Conservation (phyloP, 2,888 invertebrate genomes). For the Aplocera efformata region DNA sequence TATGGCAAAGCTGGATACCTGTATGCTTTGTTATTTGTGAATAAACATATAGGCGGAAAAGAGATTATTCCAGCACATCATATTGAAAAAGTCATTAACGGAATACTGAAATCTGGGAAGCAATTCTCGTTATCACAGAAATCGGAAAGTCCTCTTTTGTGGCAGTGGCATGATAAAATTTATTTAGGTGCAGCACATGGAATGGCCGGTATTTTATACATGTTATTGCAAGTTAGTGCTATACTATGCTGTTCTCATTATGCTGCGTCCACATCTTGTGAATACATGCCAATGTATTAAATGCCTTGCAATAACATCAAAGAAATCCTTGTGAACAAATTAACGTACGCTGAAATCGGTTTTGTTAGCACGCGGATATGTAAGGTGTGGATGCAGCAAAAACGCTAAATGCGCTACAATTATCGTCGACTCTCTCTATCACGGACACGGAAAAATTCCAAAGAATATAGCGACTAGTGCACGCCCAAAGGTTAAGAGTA, state of each 20-base stretch:
- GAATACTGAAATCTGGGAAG: slow-evolving; percentile 83
- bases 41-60: slow-evolving; percentile 80
- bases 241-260: not conserved
- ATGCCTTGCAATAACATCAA: no score
- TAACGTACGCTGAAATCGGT: no score
- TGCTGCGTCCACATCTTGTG: no score
- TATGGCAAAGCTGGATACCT: slow-evolving; percentile 93
- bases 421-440: no score
- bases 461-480: no score
- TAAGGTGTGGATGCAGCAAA: no score
- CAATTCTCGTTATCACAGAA: slow-evolving; percentile 75
- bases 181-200: slow-evolving; percentile 96
- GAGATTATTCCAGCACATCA: slow-evolving; percentile 79
- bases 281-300: no score
- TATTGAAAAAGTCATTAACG: slow-evolving; percentile 82
- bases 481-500: no score
- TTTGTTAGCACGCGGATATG: no score
- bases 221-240: slow-evolving; percentile 86
- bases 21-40: slow-evolving; percentile 87
- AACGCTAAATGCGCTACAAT: no score
- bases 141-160: slow-evolving; percentile 85
- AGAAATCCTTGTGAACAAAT: no score
- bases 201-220: slow-evolving; percentile 89
- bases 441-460: no score
- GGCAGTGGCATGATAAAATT: slow-evolving; percentile 91